phyloP scores from a whole-genome alignment of 2,888 invertebrate genomes.

The Drosophila borborema region DNA sequence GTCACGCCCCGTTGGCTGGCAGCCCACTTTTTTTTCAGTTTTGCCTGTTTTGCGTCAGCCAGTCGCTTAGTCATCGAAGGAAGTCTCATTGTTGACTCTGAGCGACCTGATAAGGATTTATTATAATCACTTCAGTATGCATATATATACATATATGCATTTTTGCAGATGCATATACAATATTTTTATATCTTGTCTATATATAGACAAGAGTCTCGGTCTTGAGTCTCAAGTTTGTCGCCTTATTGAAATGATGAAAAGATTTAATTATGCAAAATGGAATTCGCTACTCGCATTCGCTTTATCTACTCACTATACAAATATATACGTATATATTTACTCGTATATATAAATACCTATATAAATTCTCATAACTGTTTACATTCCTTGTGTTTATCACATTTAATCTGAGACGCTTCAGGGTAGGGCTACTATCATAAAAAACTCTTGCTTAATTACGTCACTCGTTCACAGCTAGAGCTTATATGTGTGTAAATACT shows the following conservation, averaged over 20 bases:
- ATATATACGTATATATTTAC: slow-evolving; percentile 22
- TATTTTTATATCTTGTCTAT: slow-evolving; percentile 38
- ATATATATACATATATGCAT: slow-evolving; percentile 15
- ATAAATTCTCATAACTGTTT: slow-evolving; percentile 28
- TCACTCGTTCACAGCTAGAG: slow-evolving; percentile 43
- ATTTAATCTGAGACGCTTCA: slow-evolving; percentile 29
- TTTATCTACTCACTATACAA: slow-evolving; percentile 24
- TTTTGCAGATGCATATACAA: slow-evolving; percentile 17
- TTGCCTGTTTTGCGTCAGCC: slow-evolving; percentile 8
- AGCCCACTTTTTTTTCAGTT: not conserved
- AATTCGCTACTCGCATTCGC: slow-evolving; percentile 24
- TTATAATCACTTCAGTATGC: slow-evolving; percentile 37
- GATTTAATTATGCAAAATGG: slow-evolving; percentile 71
- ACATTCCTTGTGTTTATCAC: slow-evolving; percentile 49
- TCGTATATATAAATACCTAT: not conserved
- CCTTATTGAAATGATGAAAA: slow-evolving; percentile 49
- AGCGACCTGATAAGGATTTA: slow-evolving; percentile 65
- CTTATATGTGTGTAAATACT: not conserved
- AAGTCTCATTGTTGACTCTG: slow-evolving; percentile 38
- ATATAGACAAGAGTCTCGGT: slow-evolving; percentile 43
- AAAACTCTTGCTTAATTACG: slow-evolving; percentile 62
- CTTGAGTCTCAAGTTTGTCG: slow-evolving; percentile 30
- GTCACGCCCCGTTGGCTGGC: slow-evolving; percentile 4
- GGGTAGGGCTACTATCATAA: slow-evolving; percentile 39
- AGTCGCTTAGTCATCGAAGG: slow-evolving; percentile 52